Conservation (phyloP, 2,888 invertebrate genomes). For the Ophonus ardosiacus region DNA sequence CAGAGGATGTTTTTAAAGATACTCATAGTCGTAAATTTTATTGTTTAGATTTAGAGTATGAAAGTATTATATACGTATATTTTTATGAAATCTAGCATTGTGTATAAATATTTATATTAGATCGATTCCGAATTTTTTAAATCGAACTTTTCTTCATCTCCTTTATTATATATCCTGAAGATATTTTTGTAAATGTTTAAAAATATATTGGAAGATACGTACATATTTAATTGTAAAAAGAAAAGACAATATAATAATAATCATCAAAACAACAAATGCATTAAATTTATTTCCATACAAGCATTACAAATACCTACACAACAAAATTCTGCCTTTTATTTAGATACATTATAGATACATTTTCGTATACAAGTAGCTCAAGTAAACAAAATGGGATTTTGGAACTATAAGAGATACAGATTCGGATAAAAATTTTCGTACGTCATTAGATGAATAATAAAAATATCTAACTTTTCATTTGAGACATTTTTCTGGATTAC, state of each 20-base stretch:
- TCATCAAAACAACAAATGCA: background rate
- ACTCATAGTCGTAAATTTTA: constrained; percentile 47
- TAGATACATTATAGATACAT: no score
- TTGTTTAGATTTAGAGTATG: constrained; percentile 43
- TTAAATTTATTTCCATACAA: background rate
- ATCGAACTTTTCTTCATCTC: constrained; percentile 6
- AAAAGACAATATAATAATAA: background rate
- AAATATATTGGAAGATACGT: constrained; percentile 1
- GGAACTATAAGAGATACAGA: no score
- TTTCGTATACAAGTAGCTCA: no score
- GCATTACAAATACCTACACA: no score
- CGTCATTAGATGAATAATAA: no score
- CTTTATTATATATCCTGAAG: constrained; percentile 6
- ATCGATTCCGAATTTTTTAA: constrained; percentile 33
- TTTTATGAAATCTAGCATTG: constrained; percentile 47
- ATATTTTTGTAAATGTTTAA: background rate
- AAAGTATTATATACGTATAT: constrained; percentile 45
- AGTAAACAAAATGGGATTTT: no score
- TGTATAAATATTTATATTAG: constrained; percentile 45
- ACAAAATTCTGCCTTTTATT: no score
- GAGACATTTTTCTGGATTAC: no score
- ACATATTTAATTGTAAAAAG: background rate
- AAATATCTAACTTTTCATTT: no score
- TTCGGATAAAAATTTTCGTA: no score
- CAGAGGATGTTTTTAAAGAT: constrained; percentile 48